A percentile compares a stretch with the other conserved stretches of the same genome.
Conservation (phyloP, 2,888 invertebrate genomes). For the Romanomermis culicivorax region DNA sequence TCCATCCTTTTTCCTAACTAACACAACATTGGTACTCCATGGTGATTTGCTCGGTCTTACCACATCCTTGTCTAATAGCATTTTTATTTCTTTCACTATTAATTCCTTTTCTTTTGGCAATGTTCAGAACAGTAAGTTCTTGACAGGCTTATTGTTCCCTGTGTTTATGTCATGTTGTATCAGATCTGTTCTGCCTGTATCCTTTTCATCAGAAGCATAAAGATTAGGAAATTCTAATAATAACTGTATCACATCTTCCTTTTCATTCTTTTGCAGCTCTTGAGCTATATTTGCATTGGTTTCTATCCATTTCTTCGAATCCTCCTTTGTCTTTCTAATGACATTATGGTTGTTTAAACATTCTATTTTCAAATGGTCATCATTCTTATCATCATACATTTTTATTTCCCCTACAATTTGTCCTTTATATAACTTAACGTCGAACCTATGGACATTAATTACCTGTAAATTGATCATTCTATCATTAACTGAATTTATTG, state of each 20-base stretch:
- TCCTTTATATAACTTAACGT: neutral
- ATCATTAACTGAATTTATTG: neutral
- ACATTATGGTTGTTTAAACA: too few relatives aligned
- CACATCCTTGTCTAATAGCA: conserved; percentile 2
- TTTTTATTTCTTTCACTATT: neutral
- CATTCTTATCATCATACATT: neutral
- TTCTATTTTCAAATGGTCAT: neutral
- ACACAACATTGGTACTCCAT: too few relatives aligned
- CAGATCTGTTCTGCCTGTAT: neutral
- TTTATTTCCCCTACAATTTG: neutral
- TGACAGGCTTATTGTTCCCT: neutral
- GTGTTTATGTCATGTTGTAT: neutral
- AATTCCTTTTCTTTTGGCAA: neutral
- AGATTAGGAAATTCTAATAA: neutral
- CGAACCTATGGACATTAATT: neutral
- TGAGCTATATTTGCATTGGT: neutral
- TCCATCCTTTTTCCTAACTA: conserved; percentile 24
- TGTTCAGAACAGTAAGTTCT: neutral
- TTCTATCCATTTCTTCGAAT: neutral
- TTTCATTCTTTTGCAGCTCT: neutral
- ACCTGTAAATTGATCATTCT: neutral
- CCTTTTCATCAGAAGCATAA: neutral
- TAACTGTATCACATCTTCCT: neutral
- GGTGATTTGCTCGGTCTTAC: conserved; percentile 19
- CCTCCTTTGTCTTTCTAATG: neutral